phyloP scores from a whole-genome alignment of 2,888 invertebrate genomes.

The Callinectes sapidus region DNA sequence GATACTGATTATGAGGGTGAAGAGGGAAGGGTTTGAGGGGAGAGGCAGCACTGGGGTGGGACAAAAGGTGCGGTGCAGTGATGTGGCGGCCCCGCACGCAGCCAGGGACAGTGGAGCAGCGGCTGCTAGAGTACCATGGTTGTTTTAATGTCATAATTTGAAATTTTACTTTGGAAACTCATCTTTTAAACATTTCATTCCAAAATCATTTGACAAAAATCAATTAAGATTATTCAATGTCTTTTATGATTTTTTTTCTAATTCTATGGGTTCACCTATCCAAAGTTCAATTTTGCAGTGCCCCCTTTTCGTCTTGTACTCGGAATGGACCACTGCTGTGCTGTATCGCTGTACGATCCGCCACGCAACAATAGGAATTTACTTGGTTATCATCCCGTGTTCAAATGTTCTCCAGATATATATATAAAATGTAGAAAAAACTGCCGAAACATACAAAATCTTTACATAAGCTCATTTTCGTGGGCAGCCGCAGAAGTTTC shows the following conservation, averaged over 20 bases:
- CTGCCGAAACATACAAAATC: constrained; percentile 27
- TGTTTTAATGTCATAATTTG: neutral
- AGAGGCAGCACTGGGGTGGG: neutral
- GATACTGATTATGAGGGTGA: neutral
- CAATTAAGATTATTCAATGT: neutral
- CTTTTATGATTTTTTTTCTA: neutral
- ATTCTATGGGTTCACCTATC: neutral
- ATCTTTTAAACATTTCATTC: neutral
- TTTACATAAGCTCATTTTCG: constrained; percentile 29
- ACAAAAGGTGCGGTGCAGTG: neutral
- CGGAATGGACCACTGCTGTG: neutral
- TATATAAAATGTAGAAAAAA: constrained; percentile 35
- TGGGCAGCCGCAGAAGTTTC: neutral
- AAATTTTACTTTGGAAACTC: neutral
- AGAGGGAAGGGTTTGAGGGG: neutral
- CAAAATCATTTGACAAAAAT: neutral
- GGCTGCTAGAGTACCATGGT: neutral
- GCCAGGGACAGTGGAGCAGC: constrained; percentile 17
- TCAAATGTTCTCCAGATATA: constrained; percentile 18
- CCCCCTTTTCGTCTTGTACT: neutral
- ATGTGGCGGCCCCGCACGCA: constrained; percentile 12
- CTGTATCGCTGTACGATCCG: neutral
- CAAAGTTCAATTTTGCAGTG: neutral
- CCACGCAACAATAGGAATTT: neutral
- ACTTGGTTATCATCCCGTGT: neutral